Percentiles rank a stretch among this genome's conserved stretches.
These are phyloP conservation scores for Anagyrus pseudococci DNA, from an alignment of 2,888 invertebrate genomes.

Conservation along the genomic window DNA sequence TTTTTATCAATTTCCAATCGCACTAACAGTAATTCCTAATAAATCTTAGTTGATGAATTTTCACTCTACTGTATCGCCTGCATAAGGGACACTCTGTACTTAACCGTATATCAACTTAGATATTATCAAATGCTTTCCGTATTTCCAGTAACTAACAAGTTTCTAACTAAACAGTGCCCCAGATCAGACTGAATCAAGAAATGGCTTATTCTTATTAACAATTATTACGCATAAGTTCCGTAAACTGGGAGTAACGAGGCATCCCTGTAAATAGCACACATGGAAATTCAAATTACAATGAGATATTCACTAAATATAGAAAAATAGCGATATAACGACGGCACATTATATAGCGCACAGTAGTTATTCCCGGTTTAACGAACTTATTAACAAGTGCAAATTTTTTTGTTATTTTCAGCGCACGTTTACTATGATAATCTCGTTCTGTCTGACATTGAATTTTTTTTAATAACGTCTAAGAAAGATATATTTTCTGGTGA, in stretches of 20 bases:
- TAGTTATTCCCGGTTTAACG: slow-evolving; percentile 5
- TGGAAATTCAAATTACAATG: neutral
- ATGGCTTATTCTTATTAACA: slow-evolving; percentile 3
- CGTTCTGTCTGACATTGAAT: neutral
- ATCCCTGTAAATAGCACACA: neutral
- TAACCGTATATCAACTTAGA: slow-evolving; percentile 1
- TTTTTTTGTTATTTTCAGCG: neutral
- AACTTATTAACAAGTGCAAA: neutral
- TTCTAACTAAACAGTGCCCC: slow-evolving; percentile 29
- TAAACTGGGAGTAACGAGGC: slow-evolving; percentile 8
- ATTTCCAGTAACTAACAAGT: slow-evolving; percentile 14
- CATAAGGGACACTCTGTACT: neutral
- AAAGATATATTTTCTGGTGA: slow-evolving; percentile 11
- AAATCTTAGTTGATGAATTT: neutral
- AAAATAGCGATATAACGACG: neutral
- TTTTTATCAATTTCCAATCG: neutral
- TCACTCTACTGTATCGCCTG: neutral
- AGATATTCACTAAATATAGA: neutral
- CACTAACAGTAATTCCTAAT: neutral
- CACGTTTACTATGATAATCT: slow-evolving; percentile 3
- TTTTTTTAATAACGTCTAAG: neutral
- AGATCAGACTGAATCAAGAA: slow-evolving; percentile 18
- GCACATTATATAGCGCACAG: neutral
- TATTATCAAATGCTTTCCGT: neutral
- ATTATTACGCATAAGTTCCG: neutral